These are phyloP conservation scores for Zapus hudsonius DNA, from an alignment of 2,113 vertebrate species.

Conservation along the genomic window DNA sequence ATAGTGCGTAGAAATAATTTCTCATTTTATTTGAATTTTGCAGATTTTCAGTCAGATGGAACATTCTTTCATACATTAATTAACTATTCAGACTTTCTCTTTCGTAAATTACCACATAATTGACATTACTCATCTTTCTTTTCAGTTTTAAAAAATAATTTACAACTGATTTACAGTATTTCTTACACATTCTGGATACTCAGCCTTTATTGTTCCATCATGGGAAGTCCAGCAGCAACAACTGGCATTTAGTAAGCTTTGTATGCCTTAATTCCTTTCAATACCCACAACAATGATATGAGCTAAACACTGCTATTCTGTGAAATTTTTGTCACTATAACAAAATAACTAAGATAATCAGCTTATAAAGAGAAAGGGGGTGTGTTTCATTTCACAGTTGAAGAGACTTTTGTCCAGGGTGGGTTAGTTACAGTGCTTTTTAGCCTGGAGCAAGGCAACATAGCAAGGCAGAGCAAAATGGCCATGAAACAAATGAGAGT, in stretches of 20 bases:
- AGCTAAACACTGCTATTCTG: background rate
- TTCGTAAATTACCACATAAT: background rate
- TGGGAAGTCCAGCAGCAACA: background rate
- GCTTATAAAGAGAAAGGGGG: background rate
- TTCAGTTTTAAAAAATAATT: background rate
- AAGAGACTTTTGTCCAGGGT: background rate
- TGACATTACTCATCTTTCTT: background rate
- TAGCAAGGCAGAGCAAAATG: background rate
- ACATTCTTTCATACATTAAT: background rate
- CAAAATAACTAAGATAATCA: background rate
- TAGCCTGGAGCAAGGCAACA: background rate
- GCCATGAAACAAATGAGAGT: background rate
- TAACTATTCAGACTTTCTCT: background rate
- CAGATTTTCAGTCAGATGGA: background rate
- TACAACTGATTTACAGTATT: background rate
- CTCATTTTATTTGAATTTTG: background rate
- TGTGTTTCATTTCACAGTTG: background rate
- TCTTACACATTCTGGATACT: background rate
- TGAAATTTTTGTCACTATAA: background rate
- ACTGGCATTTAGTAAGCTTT: too few species aligned
- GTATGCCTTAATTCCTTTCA: background rate
- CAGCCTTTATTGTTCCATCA: background rate
- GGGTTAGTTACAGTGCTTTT: background rate
- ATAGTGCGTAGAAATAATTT: fast-evolving
- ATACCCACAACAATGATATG: background rate